phyloP scores from a whole-genome alignment of 2,888 invertebrate genomes.

The Therioaphis trifolii region DNA sequence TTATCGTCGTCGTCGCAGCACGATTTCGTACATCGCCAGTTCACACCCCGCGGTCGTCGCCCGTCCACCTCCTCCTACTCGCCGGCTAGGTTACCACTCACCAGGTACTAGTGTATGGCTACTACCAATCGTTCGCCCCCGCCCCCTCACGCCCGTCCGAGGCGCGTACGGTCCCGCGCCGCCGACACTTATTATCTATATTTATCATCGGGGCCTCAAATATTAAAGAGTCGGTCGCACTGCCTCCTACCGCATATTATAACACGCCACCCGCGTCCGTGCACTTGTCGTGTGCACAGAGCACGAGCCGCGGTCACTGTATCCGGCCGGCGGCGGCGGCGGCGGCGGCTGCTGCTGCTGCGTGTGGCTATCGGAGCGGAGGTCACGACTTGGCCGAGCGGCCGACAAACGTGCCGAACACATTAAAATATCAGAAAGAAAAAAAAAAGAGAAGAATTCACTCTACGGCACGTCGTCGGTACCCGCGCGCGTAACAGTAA shows the following conservation, averaged over 20 bases:
- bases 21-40: too few relatives aligned
- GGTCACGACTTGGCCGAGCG: constrained; percentile 25
- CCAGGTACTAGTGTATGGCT: too few relatives aligned
- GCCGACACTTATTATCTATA: too few relatives aligned
- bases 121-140: too few relatives aligned
- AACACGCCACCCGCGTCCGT: not conserved
- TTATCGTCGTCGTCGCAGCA: too few relatives aligned
- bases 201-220: not conserved
- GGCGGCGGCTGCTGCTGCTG: not conserved
- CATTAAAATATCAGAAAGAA: not conserved
- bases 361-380: constrained; percentile 10
- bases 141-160: too few relatives aligned
- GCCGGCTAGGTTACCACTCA: too few relatives aligned
- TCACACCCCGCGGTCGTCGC: too few relatives aligned
- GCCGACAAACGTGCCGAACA: constrained; percentile 20
- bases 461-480: not conserved
- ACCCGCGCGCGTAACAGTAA: not conserved
- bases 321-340: not conserved
- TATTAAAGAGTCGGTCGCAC: not conserved
- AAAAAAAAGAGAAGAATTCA: not conserved
- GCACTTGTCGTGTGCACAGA: not conserved
- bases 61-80: too few relatives aligned
- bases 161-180: too few relatives aligned
- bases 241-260: too few relatives aligned
- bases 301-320: not conserved